phyloP scores from a whole-genome alignment of 2,113 vertebrate genomes.

The Willisornis vidua region DNA sequence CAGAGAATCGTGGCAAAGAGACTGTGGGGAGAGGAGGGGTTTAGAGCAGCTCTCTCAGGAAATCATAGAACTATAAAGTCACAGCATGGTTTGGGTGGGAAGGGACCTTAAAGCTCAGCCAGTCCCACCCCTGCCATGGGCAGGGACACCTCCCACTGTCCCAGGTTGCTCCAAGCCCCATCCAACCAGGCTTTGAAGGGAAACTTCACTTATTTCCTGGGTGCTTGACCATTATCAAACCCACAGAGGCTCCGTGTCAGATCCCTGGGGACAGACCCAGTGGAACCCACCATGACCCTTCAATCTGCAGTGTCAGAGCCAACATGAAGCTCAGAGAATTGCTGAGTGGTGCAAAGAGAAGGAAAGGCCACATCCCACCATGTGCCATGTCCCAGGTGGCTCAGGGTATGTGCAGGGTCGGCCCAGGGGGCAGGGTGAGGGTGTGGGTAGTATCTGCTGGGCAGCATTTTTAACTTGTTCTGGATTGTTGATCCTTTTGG shows the following conservation, averaged over 20 bases:
- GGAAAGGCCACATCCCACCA: neutral
- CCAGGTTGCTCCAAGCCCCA: neutral
- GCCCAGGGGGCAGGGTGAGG: no score
- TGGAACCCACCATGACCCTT: no score
- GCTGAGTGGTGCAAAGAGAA: neutral
- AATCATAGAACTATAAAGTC: neutral
- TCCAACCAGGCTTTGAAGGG: neutral
- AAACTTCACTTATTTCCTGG: neutral
- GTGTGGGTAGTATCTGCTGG: neutral
- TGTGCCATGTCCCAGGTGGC: accelerated
- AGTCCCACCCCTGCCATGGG: neutral
- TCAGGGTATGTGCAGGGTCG: neutral
- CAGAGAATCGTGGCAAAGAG: neutral
- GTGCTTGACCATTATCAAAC: neutral
- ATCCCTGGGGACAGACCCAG: neutral
- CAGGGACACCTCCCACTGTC: neutral
- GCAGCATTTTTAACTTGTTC: accelerated
- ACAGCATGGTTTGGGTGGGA: neutral
- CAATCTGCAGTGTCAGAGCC: neutral
- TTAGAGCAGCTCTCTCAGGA: neutral
- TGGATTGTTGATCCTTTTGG: neutral
- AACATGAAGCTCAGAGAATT: neutral
- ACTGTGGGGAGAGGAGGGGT: neutral
- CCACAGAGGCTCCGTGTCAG: neutral
- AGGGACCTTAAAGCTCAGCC: neutral